These are phyloP conservation scores for Odontocerum albicorne DNA, from an alignment of 2,888 invertebrate species.

Conservation along the genomic window DNA sequence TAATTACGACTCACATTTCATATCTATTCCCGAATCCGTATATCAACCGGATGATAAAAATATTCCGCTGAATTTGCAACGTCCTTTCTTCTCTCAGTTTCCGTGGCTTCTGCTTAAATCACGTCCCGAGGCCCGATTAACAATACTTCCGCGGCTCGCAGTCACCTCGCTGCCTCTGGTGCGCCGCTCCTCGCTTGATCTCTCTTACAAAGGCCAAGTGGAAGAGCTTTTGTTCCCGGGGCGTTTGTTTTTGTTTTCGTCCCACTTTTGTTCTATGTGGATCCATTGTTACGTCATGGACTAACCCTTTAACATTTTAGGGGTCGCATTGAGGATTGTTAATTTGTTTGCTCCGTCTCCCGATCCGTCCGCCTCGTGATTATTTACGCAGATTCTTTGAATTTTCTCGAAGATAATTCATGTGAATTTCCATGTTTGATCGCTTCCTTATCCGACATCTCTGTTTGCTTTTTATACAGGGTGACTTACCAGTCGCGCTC, in stretches of 20 bases:
- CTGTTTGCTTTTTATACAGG: slow-evolving; percentile 14
- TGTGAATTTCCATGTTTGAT: slow-evolving; percentile 2
- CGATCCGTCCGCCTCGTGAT: neutral
- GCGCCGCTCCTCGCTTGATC: slow-evolving; percentile 12
- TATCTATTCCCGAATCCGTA: no score
- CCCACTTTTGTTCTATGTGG: slow-evolving; percentile 6
- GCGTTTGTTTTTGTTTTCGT: slow-evolving; percentile 22
- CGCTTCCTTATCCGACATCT: neutral
- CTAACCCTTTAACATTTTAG: neutral
- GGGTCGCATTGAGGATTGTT: slow-evolving; percentile 16
- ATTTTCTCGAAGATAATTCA: slow-evolving; percentile 12
- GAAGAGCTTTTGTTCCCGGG: slow-evolving; percentile 17
- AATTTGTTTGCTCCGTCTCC: slow-evolving; percentile 11
- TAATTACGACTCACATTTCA: no score
- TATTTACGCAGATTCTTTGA: slow-evolving; percentile 1
- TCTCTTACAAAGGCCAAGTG: slow-evolving; percentile 9
- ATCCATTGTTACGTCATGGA: neutral
- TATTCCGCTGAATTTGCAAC: no score
- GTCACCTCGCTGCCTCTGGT: no score
- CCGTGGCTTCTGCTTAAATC: no score
- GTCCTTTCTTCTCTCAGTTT: no score
- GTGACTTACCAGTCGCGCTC: no score
- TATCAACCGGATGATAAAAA: no score
- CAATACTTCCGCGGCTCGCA: no score
- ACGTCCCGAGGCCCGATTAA: no score